Evolutionary conservation across 2,888 invertebrate species (phyloP).

Genomic region (Machimus rusticus): DNA sequence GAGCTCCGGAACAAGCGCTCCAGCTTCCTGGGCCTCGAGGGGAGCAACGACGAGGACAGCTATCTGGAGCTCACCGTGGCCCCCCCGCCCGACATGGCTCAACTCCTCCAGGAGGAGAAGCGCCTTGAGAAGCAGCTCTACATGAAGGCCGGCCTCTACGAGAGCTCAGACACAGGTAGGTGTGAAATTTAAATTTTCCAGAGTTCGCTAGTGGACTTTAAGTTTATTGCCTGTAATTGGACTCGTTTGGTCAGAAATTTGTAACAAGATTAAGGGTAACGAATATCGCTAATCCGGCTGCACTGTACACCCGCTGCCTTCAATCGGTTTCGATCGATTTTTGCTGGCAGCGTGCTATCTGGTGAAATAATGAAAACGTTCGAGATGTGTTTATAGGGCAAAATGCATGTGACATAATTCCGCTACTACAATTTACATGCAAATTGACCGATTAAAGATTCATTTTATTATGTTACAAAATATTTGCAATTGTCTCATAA

Average conservation of each 20-base stretch:
- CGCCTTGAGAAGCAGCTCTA: constrained; percentile 79
- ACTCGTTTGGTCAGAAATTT: background rate
- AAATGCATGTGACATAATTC: background rate
- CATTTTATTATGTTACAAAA: too few species aligned
- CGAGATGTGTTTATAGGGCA: background rate
- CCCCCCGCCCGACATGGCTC: constrained; percentile 81
- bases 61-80: constrained; percentile 74
- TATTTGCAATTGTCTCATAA: too few species aligned
- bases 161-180: constrained; percentile 69
- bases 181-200: constrained; percentile 15
- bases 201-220: background rate
- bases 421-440: background rate
- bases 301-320: background rate
- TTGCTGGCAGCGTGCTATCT: background rate
- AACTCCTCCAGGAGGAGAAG: constrained; percentile 80
- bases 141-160: constrained; percentile 75
- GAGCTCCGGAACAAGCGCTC: constrained; percentile 84
- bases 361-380: background rate
- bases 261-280: constrained; percentile 32
- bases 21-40: constrained; percentile 86
- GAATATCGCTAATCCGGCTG: constrained; percentile 29
- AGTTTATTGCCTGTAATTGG: background rate
- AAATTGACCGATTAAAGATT: too few species aligned
- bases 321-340: background rate
- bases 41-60: constrained; percentile 72